Evolutionary conservation across 2,113 vertebrate species (phyloP), one percentile per base, ranked within the genome.

Genomic region (Otolemur garnettii): DNA sequence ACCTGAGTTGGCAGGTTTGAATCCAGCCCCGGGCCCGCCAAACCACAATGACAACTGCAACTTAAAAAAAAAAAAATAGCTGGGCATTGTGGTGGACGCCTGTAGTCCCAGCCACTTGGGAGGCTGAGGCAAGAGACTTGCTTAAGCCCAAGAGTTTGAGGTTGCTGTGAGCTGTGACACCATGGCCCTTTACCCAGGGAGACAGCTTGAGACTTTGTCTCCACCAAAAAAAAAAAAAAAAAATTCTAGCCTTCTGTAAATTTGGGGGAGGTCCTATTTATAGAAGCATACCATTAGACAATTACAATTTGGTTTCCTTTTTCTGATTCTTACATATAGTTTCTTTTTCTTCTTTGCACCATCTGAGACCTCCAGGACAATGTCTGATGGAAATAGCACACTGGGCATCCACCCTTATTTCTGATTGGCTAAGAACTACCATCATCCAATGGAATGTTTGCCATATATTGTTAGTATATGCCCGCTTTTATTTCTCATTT

Each of bases 171-270:
- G 45, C 45, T 50, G 45, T 50, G 45, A 50, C 10, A 50, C 8
- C 45, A 50, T 50, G 45, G 45, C 8, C 8, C 45, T 50, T 10
- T 50, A 50, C 45, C 45, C 45, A 50, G 45, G 45, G 8, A 8
- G 8, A 50, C 45, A 50, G 45, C 45, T 50, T 50, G 45, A 50
- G 45, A 50, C 45, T 50, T 9, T 50, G 7, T 10, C 8, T 50
- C 38, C 38, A 38, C 38, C 45, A 50, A 50, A 50, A 50, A 50
- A 50, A 50, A 50, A 50, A 50, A 50, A 50, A 50, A 50, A 50
- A 45, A 82, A 94, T 93, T 96, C 62, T 81, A 88, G 24, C 69
- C 86, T 35, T 55, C 66, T 91, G 18, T 83, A 60, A 94, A 78
- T 77, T 69, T n/a, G 42, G 50, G 24, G 5, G 21, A 19, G 26